phyloP scores from a whole-genome alignment of 2,888 invertebrate species.

The Hyles lineata region DNA sequence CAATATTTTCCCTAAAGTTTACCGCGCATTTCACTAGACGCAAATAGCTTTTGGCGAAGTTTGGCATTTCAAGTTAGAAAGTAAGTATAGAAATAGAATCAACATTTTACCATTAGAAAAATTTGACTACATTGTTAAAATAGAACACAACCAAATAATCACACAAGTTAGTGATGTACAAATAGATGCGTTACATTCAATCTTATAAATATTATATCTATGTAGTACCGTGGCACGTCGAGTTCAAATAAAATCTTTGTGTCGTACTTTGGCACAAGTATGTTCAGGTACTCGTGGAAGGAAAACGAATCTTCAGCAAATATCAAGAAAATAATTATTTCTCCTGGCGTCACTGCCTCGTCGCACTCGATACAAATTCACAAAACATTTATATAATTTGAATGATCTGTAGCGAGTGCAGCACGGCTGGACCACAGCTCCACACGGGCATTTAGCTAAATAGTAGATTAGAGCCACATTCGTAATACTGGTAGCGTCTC shows the following conservation, averaged over 20 bases:
- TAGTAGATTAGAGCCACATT: slow-evolving; percentile 46
- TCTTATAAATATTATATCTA: slow-evolving; percentile 44
- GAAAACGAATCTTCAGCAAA: slow-evolving; percentile 57
- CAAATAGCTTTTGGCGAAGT: slow-evolving; percentile 61
- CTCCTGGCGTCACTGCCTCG: slow-evolving; percentile 29
- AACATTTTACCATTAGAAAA: slow-evolving; percentile 58
- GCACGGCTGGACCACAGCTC: background rate
- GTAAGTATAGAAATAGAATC: slow-evolving; percentile 51
- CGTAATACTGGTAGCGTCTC: slow-evolving; percentile 60
- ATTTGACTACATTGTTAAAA: slow-evolving; percentile 69
- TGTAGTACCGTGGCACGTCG: slow-evolving; percentile 49
- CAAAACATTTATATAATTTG: background rate
- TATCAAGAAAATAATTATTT: slow-evolving; percentile 41
- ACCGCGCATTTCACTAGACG: slow-evolving; percentile 53
- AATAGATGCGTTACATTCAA: slow-evolving; percentile 44
- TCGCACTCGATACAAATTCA: background rate
- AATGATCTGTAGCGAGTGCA: background rate
- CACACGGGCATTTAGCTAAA: background rate
- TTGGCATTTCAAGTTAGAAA: slow-evolving; percentile 65
- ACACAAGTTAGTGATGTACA: slow-evolving; percentile 76
- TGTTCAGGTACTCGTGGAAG: slow-evolving; percentile 73
- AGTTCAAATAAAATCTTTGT: slow-evolving; percentile 46
- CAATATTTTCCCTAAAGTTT: slow-evolving; percentile 56
- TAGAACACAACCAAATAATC: slow-evolving; percentile 83
- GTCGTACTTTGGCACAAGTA: slow-evolving; percentile 54